phyloP scores from a whole-genome alignment of 1,140 invertebrate species.

The Magallana angulata region DNA sequence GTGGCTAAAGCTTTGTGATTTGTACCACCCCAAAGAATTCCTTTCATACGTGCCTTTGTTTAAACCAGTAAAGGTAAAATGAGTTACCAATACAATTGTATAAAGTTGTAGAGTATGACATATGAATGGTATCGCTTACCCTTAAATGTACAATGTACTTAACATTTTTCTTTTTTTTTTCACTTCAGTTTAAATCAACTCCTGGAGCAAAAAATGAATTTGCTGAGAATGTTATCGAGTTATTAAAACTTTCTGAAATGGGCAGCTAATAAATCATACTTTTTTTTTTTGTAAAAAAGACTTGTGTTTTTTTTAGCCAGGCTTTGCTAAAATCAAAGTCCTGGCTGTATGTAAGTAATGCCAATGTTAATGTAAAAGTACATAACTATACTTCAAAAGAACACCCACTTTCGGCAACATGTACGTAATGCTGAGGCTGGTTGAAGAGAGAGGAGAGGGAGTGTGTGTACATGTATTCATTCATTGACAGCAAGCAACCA shows the following conservation, averaged over 20 bases:
- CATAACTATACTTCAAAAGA: too few species aligned
- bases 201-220: slow-evolving; percentile 39
- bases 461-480: too few species aligned
- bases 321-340: too few species aligned
- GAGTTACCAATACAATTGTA: too few species aligned
- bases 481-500: too few species aligned
- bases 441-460: too few species aligned
- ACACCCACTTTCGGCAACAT: too few species aligned
- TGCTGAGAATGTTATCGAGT: slow-evolving; percentile 47
- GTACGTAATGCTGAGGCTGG: too few species aligned
- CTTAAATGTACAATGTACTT: too few species aligned
- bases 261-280: slow-evolving; percentile 25
- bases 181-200: slow-evolving; percentile 41
- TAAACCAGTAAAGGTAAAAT: slow-evolving; percentile 49
- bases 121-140: too few species aligned
- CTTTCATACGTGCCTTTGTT: slow-evolving; percentile 56
- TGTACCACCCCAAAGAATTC: slow-evolving; percentile 58
- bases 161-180: neutral
- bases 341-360: neutral
- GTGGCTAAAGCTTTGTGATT: slow-evolving; percentile 62
- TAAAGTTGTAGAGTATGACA: neutral
- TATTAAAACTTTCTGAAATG: slow-evolving; percentile 37
- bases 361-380: neutral
- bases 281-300: neutral
- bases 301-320: neutral